Conservation (phyloP, 1,140 invertebrate species). For the Acromyrmex echinatior region DNA sequence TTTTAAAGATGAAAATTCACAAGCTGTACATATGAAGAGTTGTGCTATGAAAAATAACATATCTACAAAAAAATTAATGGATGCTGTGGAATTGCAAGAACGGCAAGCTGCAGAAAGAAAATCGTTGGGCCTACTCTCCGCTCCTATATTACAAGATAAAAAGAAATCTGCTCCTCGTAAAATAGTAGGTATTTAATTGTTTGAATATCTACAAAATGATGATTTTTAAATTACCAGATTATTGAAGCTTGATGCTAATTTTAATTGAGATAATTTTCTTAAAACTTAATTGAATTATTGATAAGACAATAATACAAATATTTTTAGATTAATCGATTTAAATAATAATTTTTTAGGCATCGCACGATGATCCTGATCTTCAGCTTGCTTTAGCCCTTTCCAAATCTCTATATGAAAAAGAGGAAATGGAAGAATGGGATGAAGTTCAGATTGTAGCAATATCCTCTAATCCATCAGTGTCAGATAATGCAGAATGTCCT, state of each 20-base stretch:
- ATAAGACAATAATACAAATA: neutral
- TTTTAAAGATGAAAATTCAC: constrained; percentile 77
- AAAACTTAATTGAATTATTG: neutral
- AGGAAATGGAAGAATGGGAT: constrained; percentile 81
- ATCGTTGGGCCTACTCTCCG: constrained; percentile 83
- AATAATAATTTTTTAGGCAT: constrained; percentile 73
- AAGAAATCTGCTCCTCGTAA: constrained; percentile 72
- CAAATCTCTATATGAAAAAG: constrained; percentile 85
- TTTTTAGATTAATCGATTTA: neutral
- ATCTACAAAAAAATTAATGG: constrained; percentile 83
- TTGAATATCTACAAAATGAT: neutral
- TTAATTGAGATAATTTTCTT: neutral
- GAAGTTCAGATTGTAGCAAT: constrained; percentile 77
- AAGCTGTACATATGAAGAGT: constrained; percentile 84
- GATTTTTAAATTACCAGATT: neutral
- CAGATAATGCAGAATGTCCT: constrained; percentile 62
- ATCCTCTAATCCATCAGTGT: constrained; percentile 64
- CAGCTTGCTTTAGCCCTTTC: constrained; percentile 86
- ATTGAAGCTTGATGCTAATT: neutral
- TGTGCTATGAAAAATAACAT: constrained; percentile 86
- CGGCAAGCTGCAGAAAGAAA: constrained; percentile 85
- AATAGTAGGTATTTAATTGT: constrained; percentile 72
- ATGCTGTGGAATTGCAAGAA: constrained; percentile 85
- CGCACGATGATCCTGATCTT: constrained; percentile 82
- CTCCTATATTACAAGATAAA: constrained; percentile 79